Evolutionary conservation across 2,888 invertebrate genomes (phyloP), one percentile per base, ranked within the genome.

Genomic region (Drosophila pseudotalamancana): DNA sequence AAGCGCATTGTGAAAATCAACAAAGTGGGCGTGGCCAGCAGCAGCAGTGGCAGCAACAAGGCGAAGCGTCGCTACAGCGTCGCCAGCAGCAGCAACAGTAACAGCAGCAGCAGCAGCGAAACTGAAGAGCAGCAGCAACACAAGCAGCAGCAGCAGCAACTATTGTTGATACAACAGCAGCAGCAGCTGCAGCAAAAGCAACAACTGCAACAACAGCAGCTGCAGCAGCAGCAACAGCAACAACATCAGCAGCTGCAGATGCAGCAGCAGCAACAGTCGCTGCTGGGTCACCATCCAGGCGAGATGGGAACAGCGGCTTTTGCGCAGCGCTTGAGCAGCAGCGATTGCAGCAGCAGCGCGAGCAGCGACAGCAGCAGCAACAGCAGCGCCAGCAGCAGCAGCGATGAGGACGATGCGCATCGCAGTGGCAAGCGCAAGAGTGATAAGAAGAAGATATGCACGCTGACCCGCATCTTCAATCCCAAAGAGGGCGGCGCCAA

Each of bases 401-500:
- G 75, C 19, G 79, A 80, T 8, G 79, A 80, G 21, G 79, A 84
- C 16, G 78, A 66, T 18, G 53, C 61, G 3, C 81, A 77, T 32
- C 74, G 74, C 9, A 51, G 50, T 39, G 48, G 63, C 35, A 91
- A 90, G 87, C 89, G 90, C 86, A 88, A 89, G 91, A 89, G 92
- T 91, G 95, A 95, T 89, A 95, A 95, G 84, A 95, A 95, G 90
- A 95, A 95, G 89, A 94, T 93, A 77, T 94, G 93, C 79, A 95
- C 95, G 0, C 89, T 95, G 51, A 92, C 94, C 35, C 94, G 94
- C 83, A 91, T 95, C 49, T 95, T 95, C 87, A 94, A 94, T 35
- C 94, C 95, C 69, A 95, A 95, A 66, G 95, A 94, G 50, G 95
- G 95, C 12, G 95, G 95, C 2, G 95, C 95, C 2, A 95, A 94